These are phyloP conservation scores for Bombus pyrosoma DNA, from an alignment of 1,140 invertebrate species.

Conservation along the genomic window DNA sequence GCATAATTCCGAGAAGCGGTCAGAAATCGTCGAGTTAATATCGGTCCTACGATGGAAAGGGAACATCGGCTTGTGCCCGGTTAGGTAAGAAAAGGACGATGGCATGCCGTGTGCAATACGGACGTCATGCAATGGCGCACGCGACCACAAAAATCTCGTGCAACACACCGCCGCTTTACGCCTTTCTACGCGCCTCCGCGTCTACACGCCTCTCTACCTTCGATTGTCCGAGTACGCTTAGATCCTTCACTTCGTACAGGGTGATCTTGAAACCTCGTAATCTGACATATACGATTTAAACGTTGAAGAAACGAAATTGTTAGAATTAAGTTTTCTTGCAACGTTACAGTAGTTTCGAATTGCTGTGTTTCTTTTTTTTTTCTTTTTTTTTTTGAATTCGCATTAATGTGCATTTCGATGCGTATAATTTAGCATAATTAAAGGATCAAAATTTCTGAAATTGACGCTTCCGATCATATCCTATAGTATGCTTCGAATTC, in stretches of 20 bases:
- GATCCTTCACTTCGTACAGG: neutral
- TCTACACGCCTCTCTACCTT: slow-evolving; percentile 10
- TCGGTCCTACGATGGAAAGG: slow-evolving; percentile 24
- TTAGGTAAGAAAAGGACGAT: slow-evolving; percentile 51
- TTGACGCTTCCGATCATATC: too few relatives aligned
- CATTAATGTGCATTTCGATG: too few relatives aligned
- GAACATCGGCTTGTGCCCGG: slow-evolving; percentile 50
- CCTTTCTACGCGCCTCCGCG: slow-evolving; percentile 41
- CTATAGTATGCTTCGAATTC: too few relatives aligned
- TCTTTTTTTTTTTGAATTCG: accelerated
- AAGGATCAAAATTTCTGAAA: too few relatives aligned
- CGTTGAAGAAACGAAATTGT: too few relatives aligned
- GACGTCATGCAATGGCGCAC: slow-evolving; percentile 67
- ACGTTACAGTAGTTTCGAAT: too few relatives aligned
- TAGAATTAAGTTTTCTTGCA: neutral
- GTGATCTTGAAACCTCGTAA: neutral
- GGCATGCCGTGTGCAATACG: slow-evolving; percentile 62
- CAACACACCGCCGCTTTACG: slow-evolving; percentile 59
- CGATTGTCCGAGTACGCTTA: slow-evolving; percentile 23
- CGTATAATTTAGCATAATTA: too few relatives aligned
- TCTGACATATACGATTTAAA: too few relatives aligned
- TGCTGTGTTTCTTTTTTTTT: too few relatives aligned
- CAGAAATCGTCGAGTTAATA: slow-evolving; percentile 67
- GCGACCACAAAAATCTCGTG: slow-evolving; percentile 66
- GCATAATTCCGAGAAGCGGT: slow-evolving; percentile 59